A percentile compares a stretch with the other conserved stretches of the same genome.
Conservation (phyloP, 2,888 invertebrate species). For the Teinopalpus imperialis region DNA sequence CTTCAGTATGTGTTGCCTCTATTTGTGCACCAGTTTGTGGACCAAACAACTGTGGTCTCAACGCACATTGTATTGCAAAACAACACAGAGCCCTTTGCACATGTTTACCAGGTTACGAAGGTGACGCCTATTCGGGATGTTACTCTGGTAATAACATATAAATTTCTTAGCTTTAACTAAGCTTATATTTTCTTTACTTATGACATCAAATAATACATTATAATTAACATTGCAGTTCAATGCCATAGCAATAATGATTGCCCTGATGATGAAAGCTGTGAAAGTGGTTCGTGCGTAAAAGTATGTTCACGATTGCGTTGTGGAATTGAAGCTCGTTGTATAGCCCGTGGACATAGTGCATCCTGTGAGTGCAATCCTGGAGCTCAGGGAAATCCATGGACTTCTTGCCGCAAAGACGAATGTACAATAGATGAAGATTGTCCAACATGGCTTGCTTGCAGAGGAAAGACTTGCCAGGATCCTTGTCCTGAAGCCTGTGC, state of each 20-base stretch:
- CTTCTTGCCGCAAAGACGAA: conserved; percentile 89
- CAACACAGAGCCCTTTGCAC: conserved; percentile 91
- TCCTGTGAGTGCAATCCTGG: conserved; percentile 89
- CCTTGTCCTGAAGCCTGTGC: conserved; percentile 94
- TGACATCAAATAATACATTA: background rate
- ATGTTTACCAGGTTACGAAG: conserved; percentile 91
- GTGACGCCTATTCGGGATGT: conserved; percentile 90
- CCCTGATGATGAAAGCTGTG: conserved; percentile 89
- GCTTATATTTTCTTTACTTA: background rate
- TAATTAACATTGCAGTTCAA: conserved; percentile 83
- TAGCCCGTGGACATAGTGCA: conserved; percentile 89
- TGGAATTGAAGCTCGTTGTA: conserved; percentile 89
- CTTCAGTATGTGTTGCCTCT: conserved; percentile 90
- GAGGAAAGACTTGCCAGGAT: conserved; percentile 89
- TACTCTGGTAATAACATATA: conserved; percentile 82
- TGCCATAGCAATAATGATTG: conserved; percentile 94
- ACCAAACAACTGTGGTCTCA: conserved; percentile 87
- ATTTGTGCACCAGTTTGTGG: conserved; percentile 89
- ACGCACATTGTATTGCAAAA: conserved; percentile 90
- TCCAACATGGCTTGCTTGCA: conserved; percentile 89
- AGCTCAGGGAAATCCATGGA: conserved; percentile 90
- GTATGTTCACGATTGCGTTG: conserved; percentile 91
- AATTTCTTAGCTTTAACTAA: background rate
- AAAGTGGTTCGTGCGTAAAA: conserved; percentile 90
- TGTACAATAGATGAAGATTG: conserved; percentile 90